Conservation (phyloP, 1,140 invertebrate genomes). For the Drosophila persimilis region DNA sequence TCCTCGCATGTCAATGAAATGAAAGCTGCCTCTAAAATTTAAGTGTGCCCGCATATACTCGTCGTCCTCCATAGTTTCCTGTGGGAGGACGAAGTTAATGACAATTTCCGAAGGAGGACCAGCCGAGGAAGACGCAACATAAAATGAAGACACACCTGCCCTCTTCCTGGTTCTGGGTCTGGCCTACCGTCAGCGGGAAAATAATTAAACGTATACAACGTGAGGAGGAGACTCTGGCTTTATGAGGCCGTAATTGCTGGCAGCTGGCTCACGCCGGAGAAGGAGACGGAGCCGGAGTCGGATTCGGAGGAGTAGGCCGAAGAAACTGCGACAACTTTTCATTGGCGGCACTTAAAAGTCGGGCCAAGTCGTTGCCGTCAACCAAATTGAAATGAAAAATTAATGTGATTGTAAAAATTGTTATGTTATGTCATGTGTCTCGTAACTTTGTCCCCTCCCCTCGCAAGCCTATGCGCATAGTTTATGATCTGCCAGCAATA, state of each 20-base stretch:
- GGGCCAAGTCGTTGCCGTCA: constrained; percentile 32
- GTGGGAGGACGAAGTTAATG: constrained; percentile 17
- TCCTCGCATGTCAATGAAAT: constrained; percentile 42
- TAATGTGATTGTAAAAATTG: constrained; percentile 78
- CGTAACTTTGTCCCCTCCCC: constrained; percentile 14
- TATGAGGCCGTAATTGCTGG: constrained; percentile 59
- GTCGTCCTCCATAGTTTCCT: constrained; percentile 7
- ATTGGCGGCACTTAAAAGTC: constrained; percentile 67
- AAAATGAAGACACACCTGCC: constrained; percentile 42
- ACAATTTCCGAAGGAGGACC: constrained; percentile 9
- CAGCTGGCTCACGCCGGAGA: constrained; percentile 17
- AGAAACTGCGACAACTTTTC: constrained; percentile 50
- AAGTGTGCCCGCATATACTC: constrained; percentile 20
- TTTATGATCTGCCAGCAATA: constrained; percentile 52
- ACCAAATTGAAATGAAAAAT: constrained; percentile 76
- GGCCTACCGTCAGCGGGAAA: constrained; percentile 57
- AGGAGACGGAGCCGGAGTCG: background rate
- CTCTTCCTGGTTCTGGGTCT: constrained; percentile 11
- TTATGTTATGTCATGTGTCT: constrained; percentile 73
- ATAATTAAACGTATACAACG: constrained; percentile 72
- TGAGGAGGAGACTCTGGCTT: constrained; percentile 41
- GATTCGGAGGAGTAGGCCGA: background rate
- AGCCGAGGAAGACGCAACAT: background rate
- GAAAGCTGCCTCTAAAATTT: constrained; percentile 42
- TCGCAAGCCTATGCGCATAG: constrained; percentile 39